Evolutionary conservation across 2,888 invertebrate species (phyloP).

Genomic region (Dolomedes plantarius): DNA sequence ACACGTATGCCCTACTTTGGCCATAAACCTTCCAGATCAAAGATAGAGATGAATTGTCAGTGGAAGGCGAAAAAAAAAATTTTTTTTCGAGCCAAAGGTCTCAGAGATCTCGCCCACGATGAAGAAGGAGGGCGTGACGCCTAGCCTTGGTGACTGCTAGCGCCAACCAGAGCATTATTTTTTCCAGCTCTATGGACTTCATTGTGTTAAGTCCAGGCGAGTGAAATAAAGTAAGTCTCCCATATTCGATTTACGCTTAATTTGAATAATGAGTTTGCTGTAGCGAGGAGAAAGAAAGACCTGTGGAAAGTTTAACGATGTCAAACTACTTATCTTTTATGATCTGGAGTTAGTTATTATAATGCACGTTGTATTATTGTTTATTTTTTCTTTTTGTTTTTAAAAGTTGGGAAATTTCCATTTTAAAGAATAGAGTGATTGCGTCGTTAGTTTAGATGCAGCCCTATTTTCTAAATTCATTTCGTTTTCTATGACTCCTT

Average conservation of each 20-base stretch:
- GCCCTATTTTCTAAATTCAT: too few species aligned
- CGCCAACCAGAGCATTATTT: background rate
- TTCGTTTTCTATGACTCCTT: too few species aligned
- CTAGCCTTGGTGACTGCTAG: constrained; percentile 38
- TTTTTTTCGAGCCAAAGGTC: background rate
- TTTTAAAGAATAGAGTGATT: too few species aligned
- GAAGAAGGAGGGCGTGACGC: constrained; percentile 25
- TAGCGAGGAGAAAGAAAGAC: background rate
- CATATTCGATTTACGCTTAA: background rate
- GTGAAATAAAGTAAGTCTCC: background rate
- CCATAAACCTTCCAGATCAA: background rate
- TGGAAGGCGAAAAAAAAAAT: background rate
- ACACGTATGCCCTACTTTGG: background rate
- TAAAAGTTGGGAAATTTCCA: too few species aligned
- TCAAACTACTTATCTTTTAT: too few species aligned
- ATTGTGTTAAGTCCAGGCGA: background rate
- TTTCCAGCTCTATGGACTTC: background rate
- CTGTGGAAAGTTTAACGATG: too few species aligned
- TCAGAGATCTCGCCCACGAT: constrained; percentile 46
- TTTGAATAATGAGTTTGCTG: background rate
- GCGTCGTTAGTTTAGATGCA: too few species aligned
- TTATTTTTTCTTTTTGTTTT: too few species aligned
- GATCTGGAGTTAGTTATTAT: too few species aligned
- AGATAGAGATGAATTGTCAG: background rate
- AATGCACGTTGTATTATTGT: too few species aligned